phyloP scores from a whole-genome alignment of 2,888 invertebrate genomes.

The Chaitophorus viminalis region DNA sequence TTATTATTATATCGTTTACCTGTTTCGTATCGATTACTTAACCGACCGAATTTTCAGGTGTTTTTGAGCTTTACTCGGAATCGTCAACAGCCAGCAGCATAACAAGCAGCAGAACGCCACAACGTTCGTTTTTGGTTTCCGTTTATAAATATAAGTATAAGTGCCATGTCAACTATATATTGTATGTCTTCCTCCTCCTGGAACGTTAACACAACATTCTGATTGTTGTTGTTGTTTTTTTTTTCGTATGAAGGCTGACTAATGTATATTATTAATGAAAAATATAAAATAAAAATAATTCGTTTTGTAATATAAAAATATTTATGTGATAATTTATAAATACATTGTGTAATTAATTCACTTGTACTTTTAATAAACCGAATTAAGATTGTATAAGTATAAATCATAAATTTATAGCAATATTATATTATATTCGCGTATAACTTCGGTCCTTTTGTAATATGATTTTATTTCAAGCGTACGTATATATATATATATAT shows the following conservation, averaged over 20 bases:
- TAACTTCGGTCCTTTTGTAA: conserved; percentile 1
- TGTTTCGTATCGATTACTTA: too few species aligned
- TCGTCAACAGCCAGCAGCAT: conserved; percentile 36
- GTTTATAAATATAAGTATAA: conserved; percentile 29
- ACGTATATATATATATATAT: neutral
- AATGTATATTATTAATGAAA: conserved; percentile 47
- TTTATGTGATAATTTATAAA: conserved; percentile 60
- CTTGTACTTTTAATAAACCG: conserved; percentile 27
- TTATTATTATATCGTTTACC: too few species aligned
- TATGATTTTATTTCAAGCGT: conserved; percentile 37
- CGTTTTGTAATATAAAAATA: conserved; percentile 54
- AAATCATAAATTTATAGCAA: too few species aligned
- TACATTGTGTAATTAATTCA: conserved; percentile 9
- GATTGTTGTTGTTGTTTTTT: conserved; percentile 14
- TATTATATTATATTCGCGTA: neutral
- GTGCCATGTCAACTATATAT: conserved; percentile 51
- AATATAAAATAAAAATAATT: neutral
- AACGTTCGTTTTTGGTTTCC: neutral
- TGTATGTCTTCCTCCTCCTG: conserved; percentile 28
- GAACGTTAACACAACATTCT: conserved; percentile 30
- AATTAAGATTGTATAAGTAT: conserved; percentile 7
- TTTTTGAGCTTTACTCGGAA: conserved; percentile 51
- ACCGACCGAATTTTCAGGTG: neutral
- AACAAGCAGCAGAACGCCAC: neutral
- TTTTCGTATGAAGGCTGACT: conserved; percentile 54